A percentile compares a stretch with the other conserved stretches of the same genome.
phyloP scores from a whole-genome alignment of 2,797 vertebrate genomes.

The Eupleurogrammus muticus region DNA sequence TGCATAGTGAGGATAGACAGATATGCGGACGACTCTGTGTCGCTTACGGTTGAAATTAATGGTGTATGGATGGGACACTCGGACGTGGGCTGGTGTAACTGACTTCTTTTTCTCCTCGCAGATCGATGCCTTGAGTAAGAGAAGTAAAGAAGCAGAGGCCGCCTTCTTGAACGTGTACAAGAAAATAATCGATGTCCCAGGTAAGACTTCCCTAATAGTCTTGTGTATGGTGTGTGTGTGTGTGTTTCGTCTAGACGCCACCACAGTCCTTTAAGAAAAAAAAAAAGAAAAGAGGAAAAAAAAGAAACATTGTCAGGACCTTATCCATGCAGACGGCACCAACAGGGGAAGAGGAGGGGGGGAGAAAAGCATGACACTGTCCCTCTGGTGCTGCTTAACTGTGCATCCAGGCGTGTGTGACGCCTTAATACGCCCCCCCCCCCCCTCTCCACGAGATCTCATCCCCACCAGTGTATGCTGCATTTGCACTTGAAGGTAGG shows the following conservation, averaged over 20 bases:
- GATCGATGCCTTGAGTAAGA: constrained; percentile 98
- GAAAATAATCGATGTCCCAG: constrained; percentile 98
- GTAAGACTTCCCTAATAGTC: constrained; percentile 78
- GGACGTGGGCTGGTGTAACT: constrained; percentile 21
- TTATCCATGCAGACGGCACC: constrained; percentile 53
- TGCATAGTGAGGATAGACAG: constrained; percentile 65
- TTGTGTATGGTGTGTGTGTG: background rate
- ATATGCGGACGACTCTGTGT: constrained; percentile 58
- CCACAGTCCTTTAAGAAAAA: no score
- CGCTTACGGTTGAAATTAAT: constrained; percentile 53
- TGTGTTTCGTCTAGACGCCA: constrained; percentile 31
- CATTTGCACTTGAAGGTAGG: constrained; percentile 52
- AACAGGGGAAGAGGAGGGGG: constrained; percentile 39
- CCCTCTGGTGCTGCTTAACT: constrained; percentile 64
- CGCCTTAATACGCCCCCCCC: constrained; percentile 67
- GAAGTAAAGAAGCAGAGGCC: constrained; percentile 99
- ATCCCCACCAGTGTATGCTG: constrained; percentile 43
- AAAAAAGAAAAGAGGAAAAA: background rate
- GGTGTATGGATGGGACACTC: constrained; percentile 40
- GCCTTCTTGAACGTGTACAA: constrained; percentile 99
- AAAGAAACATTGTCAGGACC: constrained; percentile 26
- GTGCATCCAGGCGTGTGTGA: constrained; percentile 65
- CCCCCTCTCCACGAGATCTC: constrained; percentile 60
- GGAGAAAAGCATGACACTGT: constrained; percentile 46
- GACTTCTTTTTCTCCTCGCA: constrained; percentile 63